Conservation (phyloP, 2,113 vertebrate species). For the Hippolais icterina region DNA sequence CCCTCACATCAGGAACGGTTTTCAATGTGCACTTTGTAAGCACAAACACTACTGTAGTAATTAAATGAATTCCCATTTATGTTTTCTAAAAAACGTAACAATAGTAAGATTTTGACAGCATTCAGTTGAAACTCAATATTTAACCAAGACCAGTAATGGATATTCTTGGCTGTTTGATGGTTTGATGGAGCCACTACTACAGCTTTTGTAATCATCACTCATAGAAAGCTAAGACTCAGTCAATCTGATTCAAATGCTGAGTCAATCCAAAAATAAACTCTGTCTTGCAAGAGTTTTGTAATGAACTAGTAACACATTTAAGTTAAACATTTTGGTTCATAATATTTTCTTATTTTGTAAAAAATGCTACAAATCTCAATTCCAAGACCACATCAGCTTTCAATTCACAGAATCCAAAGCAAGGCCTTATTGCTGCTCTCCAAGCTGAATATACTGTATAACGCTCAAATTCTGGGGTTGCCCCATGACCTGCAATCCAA, state of each 20-base stretch:
- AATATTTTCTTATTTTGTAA: not conserved
- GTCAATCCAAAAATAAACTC: not conserved
- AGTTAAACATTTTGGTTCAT: not conserved
- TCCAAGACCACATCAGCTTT: not conserved
- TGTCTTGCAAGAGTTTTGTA: not conserved
- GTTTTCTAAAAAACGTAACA: not conserved
- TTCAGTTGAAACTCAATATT: not conserved
- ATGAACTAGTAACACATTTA: not conserved
- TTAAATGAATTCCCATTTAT: not conserved
- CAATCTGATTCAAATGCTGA: not conserved
- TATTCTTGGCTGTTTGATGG: not conserved
- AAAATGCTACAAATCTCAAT: not conserved
- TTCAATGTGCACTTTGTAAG: not conserved
- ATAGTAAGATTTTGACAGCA: not conserved
- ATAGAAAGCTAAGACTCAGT: not conserved
- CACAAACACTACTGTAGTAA: not conserved
- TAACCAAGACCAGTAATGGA: not conserved
- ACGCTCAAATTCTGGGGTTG: not conserved
- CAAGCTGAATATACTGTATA: rapidly evolving
- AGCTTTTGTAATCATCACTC: not conserved
- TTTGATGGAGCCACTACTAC: not conserved
- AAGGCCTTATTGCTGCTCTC: not conserved
- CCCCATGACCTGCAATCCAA: not conserved
- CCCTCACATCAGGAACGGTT: not conserved
- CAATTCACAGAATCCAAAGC: not conserved